phyloP scores from a whole-genome alignment of 2,888 invertebrate genomes.

The Aporophyla nigra region DNA sequence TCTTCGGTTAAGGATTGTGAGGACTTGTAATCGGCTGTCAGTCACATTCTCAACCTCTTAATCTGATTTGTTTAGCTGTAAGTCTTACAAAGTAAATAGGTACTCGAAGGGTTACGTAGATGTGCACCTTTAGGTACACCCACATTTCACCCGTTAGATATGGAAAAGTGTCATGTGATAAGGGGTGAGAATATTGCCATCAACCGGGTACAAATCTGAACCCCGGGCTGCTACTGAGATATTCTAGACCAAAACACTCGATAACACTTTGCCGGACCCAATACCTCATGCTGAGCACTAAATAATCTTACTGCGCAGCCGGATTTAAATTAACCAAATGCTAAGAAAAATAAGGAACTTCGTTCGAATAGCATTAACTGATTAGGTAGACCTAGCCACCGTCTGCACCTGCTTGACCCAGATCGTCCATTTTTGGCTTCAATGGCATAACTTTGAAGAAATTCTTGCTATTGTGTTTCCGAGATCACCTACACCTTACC shows the following conservation, averaged over 20 bases:
- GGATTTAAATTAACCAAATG: no score
- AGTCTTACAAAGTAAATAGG: no score
- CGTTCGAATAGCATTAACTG: no score
- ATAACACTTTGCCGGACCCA: no score
- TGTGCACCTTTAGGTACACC: not conserved
- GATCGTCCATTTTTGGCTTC: conserved; percentile 8
- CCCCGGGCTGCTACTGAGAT: no score
- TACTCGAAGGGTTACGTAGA: not conserved
- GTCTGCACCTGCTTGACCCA: conserved; percentile 20
- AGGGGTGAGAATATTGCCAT: not conserved
- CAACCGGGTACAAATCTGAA: not conserved
- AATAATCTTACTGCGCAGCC: no score
- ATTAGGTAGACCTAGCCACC: not conserved
- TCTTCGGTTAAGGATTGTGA: no score
- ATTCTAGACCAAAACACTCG: no score
- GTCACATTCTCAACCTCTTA: no score
- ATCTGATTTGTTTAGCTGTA: no score
- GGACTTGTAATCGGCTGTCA: no score
- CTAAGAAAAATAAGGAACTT: not conserved
- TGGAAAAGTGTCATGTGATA: not conserved
- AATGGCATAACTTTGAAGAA: conserved; percentile 5
- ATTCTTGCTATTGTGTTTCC: conserved; percentile 18
- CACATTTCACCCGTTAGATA: not conserved
- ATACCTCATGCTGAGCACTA: no score
- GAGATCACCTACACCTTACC: conserved; percentile 2